Percentiles rank a stretch among this genome's conserved stretches.
These are phyloP conservation scores for Aphodius sticticus DNA, from an alignment of 2,888 invertebrate genomes.

Conservation along the genomic window DNA sequence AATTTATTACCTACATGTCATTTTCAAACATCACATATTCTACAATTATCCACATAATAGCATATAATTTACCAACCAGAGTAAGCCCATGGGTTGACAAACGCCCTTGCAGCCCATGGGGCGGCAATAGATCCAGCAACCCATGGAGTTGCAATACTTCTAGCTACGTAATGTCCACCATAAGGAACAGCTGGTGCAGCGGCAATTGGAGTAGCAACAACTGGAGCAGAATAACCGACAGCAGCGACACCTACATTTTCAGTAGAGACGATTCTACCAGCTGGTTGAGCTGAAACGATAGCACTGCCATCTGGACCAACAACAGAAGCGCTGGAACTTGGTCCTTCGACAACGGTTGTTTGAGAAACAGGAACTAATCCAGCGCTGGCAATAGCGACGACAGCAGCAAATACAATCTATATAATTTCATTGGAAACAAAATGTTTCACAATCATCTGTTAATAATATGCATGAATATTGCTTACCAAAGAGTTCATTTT, in stretches of 20 bases:
- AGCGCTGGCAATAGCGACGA: conserved; percentile 38
- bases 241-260: conserved; percentile 32
- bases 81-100: background rate
- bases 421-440: background rate
- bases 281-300: conserved; percentile 39
- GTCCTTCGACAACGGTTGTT: conserved; percentile 38
- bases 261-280: conserved; percentile 35
- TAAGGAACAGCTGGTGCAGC: conserved; percentile 30
- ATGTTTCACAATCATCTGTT: too few relatives aligned
- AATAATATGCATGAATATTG: too few relatives aligned
- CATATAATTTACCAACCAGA: background rate
- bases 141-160: background rate
- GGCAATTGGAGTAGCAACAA: conserved; percentile 29
- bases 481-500: too few relatives aligned
- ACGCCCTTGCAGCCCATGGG: background rate
- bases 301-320: conserved; percentile 41
- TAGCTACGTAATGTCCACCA: conserved; percentile 20
- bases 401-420: conserved; percentile 33
- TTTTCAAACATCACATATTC: too few relatives aligned
- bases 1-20: too few relatives aligned
- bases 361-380: conserved; percentile 37
- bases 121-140: background rate
- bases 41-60: too few relatives aligned
- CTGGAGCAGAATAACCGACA: conserved; percentile 32
- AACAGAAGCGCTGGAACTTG: conserved; percentile 39